phyloP scores from a whole-genome alignment of 2,888 invertebrate species.

The Melanotus villosus region DNA sequence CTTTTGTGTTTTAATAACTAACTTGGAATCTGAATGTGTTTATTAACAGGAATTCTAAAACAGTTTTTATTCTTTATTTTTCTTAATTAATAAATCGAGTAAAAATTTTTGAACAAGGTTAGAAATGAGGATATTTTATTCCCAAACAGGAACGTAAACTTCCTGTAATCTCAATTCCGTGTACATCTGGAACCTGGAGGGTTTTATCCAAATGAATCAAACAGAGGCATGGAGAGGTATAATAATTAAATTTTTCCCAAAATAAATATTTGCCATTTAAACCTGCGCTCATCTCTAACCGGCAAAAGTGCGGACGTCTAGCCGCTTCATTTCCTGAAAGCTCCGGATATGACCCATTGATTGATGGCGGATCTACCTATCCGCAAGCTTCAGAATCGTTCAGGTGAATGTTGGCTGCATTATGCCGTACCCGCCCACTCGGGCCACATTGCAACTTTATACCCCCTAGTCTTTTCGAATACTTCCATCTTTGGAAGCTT shows the following conservation, averaged over 20 bases:
- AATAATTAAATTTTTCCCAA: conserved; percentile 19
- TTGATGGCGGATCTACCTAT: conserved; percentile 57
- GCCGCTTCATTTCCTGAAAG: conserved; percentile 60
- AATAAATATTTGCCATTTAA: conserved; percentile 24
- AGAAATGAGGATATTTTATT: too few species aligned
- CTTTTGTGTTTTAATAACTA: too few species aligned
- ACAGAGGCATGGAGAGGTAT: not conserved
- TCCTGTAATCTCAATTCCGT: not conserved
- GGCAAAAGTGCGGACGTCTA: conserved; percentile 40
- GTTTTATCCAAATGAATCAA: not conserved
- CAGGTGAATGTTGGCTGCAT: conserved; percentile 39
- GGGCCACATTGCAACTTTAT: conserved; percentile 17
- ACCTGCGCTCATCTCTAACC: conserved; percentile 1
- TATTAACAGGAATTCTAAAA: too few species aligned
- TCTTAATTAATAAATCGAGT: too few species aligned
- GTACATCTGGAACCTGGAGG: not conserved
- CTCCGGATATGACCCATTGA: conserved; percentile 61
- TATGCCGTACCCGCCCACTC: conserved; percentile 9
- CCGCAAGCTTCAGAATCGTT: conserved; percentile 49
- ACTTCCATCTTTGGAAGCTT: not conserved
- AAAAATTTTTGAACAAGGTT: too few species aligned
- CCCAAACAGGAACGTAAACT: too few species aligned
- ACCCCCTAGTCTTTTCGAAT: not conserved
- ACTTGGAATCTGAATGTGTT: too few species aligned
- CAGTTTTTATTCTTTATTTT: too few species aligned